phyloP scores from a whole-genome alignment of 2,888 invertebrate species.

The Elgonia sp. region DNA sequence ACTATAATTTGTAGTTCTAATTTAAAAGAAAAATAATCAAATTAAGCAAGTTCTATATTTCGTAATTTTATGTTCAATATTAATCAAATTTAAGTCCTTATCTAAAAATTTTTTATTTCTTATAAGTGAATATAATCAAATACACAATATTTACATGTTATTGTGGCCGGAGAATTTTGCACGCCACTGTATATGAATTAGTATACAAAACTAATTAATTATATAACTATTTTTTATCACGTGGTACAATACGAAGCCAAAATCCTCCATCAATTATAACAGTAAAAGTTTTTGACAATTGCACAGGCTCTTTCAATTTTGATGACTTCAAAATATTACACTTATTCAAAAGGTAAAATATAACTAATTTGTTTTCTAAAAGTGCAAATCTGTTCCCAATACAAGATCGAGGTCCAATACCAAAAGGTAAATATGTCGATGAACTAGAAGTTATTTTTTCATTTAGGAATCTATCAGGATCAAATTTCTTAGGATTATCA shows the following conservation, averaged over 20 bases:
- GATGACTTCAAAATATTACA: constrained; percentile 14
- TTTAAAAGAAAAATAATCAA: too few relatives aligned
- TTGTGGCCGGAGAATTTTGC: too few relatives aligned
- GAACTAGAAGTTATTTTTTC: constrained; percentile 22
- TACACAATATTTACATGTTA: too few relatives aligned
- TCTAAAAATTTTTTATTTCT: too few relatives aligned
- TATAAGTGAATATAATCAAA: too few relatives aligned
- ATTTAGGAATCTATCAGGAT: constrained; percentile 16
- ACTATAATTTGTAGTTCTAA: too few relatives aligned
- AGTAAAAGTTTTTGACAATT: neutral
- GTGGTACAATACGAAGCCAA: constrained; percentile 27
- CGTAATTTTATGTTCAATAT: too few relatives aligned
- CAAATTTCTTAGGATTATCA: constrained; percentile 35
- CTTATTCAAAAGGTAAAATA: constrained; percentile 26
- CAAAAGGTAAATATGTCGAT: constrained; percentile 38
- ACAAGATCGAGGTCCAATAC: constrained; percentile 48
- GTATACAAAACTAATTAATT: too few relatives aligned
- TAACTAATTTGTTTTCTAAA: constrained; percentile 29
- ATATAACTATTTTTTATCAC: neutral
- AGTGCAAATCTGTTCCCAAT: constrained; percentile 39
- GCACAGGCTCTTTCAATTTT: constrained; percentile 25
- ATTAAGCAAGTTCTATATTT: too few relatives aligned
- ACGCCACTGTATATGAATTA: too few relatives aligned
- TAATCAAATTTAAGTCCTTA: too few relatives aligned
- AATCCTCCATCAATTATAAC: constrained; percentile 29